Evolutionary conservation across 2,797 vertebrate species (phyloP).

Genomic region (Gymnoscopelus braueri): DNA sequence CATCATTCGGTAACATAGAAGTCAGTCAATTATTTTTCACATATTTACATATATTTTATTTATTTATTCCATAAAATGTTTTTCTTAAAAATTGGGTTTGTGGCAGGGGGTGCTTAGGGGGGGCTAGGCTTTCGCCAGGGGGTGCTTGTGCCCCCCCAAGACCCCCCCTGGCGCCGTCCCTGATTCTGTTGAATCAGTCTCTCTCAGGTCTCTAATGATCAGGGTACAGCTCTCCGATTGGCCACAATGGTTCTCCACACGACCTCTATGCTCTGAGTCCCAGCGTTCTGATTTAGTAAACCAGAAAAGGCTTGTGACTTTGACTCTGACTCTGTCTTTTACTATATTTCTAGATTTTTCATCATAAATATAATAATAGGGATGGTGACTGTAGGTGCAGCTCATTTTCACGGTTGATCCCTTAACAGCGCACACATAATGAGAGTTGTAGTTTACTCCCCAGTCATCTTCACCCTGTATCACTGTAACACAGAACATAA

Average conservation of each 20-base stretch:
- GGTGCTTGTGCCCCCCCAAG: no score
- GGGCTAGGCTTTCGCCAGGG: no score
- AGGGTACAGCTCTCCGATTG: not conserved
- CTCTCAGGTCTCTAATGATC: slow-evolving; percentile 35
- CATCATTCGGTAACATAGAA: no score
- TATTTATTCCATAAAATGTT: no score
- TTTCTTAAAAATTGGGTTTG: no score
- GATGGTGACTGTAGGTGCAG: slow-evolving; percentile 7
- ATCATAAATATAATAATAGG: no score
- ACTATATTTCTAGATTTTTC: no score
- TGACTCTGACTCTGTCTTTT: no score
- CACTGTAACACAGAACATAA: slow-evolving; percentile 35
- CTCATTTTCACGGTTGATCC: slow-evolving; percentile 28
- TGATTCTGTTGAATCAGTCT: slow-evolving; percentile 36
- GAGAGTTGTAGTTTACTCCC: not conserved
- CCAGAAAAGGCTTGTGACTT: not conserved
- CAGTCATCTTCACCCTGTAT: not conserved
- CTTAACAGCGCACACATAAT: slow-evolving; percentile 8
- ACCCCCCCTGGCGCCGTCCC: no score
- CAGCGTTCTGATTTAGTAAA: not conserved
- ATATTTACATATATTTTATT: no score
- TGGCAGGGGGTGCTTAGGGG: no score
- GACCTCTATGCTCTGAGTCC: slow-evolving; percentile 7
- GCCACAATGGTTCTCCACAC: not conserved
- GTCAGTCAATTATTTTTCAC: no score